These are phyloP conservation scores for Ispidina picta DNA, from an alignment of 2,797 vertebrate species.

Conservation along the genomic window DNA sequence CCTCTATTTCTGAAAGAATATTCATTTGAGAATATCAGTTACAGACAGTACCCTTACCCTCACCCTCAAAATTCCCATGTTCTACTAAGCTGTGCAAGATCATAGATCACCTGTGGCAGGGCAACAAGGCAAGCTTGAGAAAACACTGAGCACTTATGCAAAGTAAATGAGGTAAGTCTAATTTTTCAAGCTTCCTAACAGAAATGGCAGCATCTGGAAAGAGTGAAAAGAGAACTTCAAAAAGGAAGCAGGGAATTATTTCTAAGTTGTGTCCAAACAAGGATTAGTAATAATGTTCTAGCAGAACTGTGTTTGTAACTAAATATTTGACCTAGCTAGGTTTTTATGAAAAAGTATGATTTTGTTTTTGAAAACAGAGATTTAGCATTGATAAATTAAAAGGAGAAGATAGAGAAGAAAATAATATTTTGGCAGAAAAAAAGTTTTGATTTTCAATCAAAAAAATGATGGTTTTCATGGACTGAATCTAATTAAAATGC, in stretches of 20 bases:
- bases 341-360: not conserved
- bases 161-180: not conserved
- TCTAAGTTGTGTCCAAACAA: not conserved
- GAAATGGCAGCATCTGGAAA: not conserved
- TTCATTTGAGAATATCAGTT: not conserved
- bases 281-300: not conserved
- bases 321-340: not conserved
- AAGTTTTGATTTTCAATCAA: not conserved
- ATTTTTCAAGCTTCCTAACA: not conserved
- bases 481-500: not conserved
- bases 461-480: not conserved
- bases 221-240: not conserved
- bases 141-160: not conserved
- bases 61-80: fast-evolving
- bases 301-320: not conserved
- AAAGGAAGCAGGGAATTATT: not conserved
- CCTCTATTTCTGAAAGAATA: not conserved
- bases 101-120: not conserved
- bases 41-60: not conserved
- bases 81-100: not conserved
- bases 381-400: not conserved
- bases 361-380: not conserved
- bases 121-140: not conserved
- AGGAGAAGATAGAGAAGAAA: not conserved
- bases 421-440: not conserved